A percentile compares a stretch with the other conserved stretches of the same genome.
Conservation (phyloP, 1,140 invertebrate species). For the Venturia canescens region DNA sequence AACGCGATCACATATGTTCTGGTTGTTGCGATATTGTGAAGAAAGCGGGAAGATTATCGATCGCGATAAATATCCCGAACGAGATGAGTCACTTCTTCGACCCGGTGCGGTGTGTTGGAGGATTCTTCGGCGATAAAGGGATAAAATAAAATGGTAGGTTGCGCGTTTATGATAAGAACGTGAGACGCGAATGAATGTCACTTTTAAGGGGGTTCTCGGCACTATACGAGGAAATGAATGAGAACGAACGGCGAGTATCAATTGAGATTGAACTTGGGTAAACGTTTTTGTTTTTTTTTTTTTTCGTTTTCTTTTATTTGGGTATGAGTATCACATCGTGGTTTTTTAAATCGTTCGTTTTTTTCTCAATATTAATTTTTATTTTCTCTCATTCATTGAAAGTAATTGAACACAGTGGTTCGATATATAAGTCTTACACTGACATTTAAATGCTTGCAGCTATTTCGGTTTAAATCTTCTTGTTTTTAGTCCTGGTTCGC, state of each 20-base stretch:
- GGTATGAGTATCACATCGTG: slow-evolving; percentile 56
- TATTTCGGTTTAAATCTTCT: slow-evolving; percentile 48
- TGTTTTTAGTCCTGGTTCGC: slow-evolving; percentile 21
- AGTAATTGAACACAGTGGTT: slow-evolving; percentile 61
- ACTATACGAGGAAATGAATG: not conserved
- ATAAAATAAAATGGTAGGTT: too few relatives aligned
- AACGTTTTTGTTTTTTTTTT: slow-evolving; percentile 38
- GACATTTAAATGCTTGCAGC: slow-evolving; percentile 51
- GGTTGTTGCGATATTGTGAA: too few relatives aligned
- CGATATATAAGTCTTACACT: slow-evolving; percentile 59
- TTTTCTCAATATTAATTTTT: slow-evolving; percentile 36
- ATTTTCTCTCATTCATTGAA: slow-evolving; percentile 52
- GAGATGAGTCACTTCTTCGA: too few relatives aligned
- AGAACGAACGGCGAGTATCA: not conserved
- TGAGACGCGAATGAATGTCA: not conserved
- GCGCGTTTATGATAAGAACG: not conserved
- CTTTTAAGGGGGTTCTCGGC: not conserved
- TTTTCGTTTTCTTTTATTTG: not conserved
- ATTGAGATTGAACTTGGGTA: slow-evolving; percentile 27
- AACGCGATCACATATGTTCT: too few relatives aligned
- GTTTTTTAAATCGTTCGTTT: slow-evolving; percentile 39
- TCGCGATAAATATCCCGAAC: too few relatives aligned
- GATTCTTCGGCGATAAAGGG: too few relatives aligned
- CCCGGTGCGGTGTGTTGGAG: too few relatives aligned
- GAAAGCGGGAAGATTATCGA: too few relatives aligned